Percentiles rank a stretch among this genome's conserved stretches.
Conservation (phyloP, 2,888 invertebrate species). For the Melanotus villosus region DNA sequence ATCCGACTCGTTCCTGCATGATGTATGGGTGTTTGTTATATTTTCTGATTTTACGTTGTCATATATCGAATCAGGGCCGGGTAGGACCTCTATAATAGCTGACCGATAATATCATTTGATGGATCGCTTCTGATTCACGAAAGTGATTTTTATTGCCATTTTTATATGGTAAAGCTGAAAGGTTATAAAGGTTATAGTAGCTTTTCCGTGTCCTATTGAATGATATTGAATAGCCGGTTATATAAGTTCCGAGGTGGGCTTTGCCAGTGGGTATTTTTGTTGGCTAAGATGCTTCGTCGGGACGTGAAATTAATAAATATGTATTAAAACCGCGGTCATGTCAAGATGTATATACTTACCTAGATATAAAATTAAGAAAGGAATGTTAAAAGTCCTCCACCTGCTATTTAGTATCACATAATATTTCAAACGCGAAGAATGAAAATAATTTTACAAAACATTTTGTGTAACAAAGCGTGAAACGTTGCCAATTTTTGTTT, state of each 20-base stretch:
- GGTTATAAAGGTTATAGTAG: slow-evolving; percentile 42
- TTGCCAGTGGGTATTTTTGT: slow-evolving; percentile 4
- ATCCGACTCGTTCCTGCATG: slow-evolving; percentile 57
- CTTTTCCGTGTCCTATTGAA: slow-evolving; percentile 34
- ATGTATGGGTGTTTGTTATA: slow-evolving; percentile 61
- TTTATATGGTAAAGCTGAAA: slow-evolving; percentile 42
- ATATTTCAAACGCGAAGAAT: slow-evolving; percentile 25
- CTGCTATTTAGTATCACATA: slow-evolving; percentile 3
- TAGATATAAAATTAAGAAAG: slow-evolving; percentile 14
- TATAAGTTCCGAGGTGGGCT: slow-evolving; percentile 1
- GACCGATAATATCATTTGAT: slow-evolving; percentile 67
- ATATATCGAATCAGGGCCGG: slow-evolving; percentile 46
- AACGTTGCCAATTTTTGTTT: slow-evolving; percentile 45
- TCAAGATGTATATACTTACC: neutral
- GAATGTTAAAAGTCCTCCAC: slow-evolving; percentile 27
- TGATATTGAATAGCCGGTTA: slow-evolving; percentile 17
- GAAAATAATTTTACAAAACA: slow-evolving; percentile 35
- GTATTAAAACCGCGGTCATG: too few species aligned
- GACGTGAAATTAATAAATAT: neutral
- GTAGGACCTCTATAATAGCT: slow-evolving; percentile 47
- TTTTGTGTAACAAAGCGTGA: slow-evolving; percentile 33
- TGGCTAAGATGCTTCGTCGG: neutral
- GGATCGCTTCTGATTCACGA: slow-evolving; percentile 65
- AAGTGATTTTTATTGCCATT: slow-evolving; percentile 66
- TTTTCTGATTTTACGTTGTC: slow-evolving; percentile 61